A percentile compares a stretch with the other conserved stretches of the same genome.
phyloP scores from a whole-genome alignment of 2,888 invertebrate species.

The Acanthococcus lagerstroemiae region DNA sequence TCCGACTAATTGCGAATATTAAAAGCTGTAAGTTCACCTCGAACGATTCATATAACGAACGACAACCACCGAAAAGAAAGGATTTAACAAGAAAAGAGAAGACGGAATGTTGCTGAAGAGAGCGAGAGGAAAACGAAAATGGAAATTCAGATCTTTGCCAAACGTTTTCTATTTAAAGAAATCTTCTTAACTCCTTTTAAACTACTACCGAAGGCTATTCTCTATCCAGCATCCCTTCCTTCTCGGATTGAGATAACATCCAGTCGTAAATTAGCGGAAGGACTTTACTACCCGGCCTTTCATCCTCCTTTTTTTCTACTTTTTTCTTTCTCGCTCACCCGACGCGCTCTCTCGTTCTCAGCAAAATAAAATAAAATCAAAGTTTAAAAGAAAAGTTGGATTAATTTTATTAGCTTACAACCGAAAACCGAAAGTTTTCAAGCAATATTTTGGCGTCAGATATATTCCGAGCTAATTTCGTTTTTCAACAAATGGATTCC shows the following conservation, averaged over 20 bases:
- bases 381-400: slow-evolving; percentile 27
- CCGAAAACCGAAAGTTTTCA: slow-evolving; percentile 20
- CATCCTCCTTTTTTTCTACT: neutral
- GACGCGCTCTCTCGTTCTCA: neutral
- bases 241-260: slow-evolving; percentile 23
- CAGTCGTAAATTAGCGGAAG: slow-evolving; percentile 26
- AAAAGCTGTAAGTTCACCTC: neutral
- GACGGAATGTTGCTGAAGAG: neutral
- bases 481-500: neutral
- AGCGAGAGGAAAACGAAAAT: neutral
- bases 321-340: neutral
- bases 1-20: neutral
- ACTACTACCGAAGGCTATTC: slow-evolving; percentile 18
- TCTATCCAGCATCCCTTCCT: neutral
- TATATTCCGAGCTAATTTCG: slow-evolving; percentile 22
- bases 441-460: slow-evolving; percentile 25
- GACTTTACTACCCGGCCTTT: slow-evolving; percentile 11
- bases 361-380: slow-evolving; percentile 17
- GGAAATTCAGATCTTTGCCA: slow-evolving; percentile 6
- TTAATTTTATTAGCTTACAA: slow-evolving; percentile 27
- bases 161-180: slow-evolving; percentile 22
- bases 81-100: neutral
- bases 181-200: slow-evolving; percentile 16
- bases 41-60: neutral
- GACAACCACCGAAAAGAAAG: neutral